These are phyloP conservation scores for Streptopelia turtur DNA, from an alignment of 2,797 vertebrate genomes.

Conservation along the genomic window DNA sequence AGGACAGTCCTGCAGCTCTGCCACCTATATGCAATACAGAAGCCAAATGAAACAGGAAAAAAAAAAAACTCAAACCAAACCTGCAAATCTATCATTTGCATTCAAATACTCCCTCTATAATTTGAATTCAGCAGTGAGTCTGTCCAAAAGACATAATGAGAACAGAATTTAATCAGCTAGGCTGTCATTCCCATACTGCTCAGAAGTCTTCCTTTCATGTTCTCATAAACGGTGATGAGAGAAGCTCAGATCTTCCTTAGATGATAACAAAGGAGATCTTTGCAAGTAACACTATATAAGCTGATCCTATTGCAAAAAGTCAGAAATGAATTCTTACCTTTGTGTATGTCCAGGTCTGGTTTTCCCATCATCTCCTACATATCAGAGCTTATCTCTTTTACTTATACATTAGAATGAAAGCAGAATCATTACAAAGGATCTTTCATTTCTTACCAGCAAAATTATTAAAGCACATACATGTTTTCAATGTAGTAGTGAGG, in stretches of 20 bases:
- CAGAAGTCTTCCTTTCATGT: neutral
- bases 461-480: neutral
- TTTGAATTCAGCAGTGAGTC: neutral
- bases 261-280: neutral
- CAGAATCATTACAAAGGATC: neutral
- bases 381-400: neutral
- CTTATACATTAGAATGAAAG: neutral
- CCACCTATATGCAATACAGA: neutral
- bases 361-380: neutral
- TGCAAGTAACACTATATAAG: neutral
- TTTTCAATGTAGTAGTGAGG: neutral
- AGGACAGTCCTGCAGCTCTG: neutral
- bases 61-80: accelerated
- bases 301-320: neutral
- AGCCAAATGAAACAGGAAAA: neutral
- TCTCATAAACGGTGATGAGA: neutral
- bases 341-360: neutral
- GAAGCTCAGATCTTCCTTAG: neutral
- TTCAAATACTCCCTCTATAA: neutral
- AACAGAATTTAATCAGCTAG: slow-evolving; percentile 5
- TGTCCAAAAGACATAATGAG: neutral
- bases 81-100: neutral
- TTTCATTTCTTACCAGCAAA: neutral
- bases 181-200: neutral
- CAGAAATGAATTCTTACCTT: neutral